phyloP scores from a whole-genome alignment of 2,797 vertebrate species.

The Scleropages formosus region DNA sequence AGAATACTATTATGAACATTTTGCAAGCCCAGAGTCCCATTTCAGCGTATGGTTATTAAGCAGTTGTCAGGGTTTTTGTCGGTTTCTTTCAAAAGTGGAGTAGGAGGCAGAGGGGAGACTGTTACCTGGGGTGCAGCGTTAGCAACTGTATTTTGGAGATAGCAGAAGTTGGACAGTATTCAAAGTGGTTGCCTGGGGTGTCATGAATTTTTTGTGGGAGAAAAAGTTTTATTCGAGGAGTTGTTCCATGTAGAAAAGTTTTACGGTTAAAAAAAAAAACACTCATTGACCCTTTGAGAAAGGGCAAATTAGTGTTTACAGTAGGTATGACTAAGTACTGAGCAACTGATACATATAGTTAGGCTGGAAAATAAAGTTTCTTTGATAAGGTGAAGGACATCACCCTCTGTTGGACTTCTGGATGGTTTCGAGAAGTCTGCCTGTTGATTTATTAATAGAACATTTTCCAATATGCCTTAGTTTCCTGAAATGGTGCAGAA shows the following conservation, averaged over 20 bases:
- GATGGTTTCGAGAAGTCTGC: conserved; percentile 3
- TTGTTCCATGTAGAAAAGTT: not conserved
- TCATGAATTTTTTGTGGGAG: not conserved
- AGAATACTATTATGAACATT: conserved; percentile 48
- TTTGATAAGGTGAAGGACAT: too few relatives aligned
- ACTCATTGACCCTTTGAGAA: not conserved
- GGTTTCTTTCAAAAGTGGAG: conserved; percentile 36
- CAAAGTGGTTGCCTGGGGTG: not conserved
- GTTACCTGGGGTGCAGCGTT: conserved; percentile 37
- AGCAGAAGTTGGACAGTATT: not conserved
- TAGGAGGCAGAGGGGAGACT: conserved; percentile 21
- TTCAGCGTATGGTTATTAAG: conserved; percentile 37
- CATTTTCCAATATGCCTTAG: not conserved
- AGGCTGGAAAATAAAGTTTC: too few relatives aligned
- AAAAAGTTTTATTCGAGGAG: conserved; percentile 6
- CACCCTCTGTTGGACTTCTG: not conserved
- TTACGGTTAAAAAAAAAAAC: not conserved
- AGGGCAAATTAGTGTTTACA: not conserved
- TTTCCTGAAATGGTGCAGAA: not conserved
- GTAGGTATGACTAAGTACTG: too few relatives aligned
- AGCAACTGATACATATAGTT: too few relatives aligned
- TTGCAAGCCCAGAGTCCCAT: conserved; percentile 36
- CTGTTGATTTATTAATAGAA: not conserved
- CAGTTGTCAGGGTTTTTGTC: conserved; percentile 7
- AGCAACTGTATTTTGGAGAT: conserved; percentile 9